phyloP scores from a whole-genome alignment of 2,797 vertebrate species.

The Sebastes nivosus region DNA sequence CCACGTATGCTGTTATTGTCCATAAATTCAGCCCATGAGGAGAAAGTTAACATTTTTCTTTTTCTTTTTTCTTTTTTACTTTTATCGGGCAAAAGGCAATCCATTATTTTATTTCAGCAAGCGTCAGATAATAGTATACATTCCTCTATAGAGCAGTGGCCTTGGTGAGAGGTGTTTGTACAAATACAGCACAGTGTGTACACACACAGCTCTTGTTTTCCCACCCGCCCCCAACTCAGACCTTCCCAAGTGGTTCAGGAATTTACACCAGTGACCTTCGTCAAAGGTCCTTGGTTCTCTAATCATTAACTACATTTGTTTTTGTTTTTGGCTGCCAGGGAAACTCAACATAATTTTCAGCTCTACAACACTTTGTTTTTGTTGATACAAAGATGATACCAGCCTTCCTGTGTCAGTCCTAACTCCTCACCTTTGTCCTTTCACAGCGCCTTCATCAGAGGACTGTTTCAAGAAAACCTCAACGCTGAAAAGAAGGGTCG shows the following conservation, averaged over 20 bases:
- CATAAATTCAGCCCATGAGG: background rate
- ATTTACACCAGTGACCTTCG: constrained; percentile 51
- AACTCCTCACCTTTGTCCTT: constrained; percentile 24
- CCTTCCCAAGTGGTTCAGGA: constrained; percentile 47
- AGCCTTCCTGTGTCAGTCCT: background rate
- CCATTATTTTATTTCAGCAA: background rate
- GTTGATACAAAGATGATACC: background rate
- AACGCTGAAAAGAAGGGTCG: constrained; percentile 97
- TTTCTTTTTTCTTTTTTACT: background rate
- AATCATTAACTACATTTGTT: constrained; percentile 58
- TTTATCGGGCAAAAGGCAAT: background rate
- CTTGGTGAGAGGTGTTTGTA: constrained; percentile 9
- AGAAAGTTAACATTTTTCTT: background rate
- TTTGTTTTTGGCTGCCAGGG: constrained; percentile 22
- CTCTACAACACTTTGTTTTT: background rate
- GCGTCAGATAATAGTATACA: background rate
- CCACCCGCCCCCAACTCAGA: constrained; percentile 6
- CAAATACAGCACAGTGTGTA: background rate
- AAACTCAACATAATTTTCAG: constrained; percentile 10
- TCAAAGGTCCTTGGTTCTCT: constrained; percentile 43
- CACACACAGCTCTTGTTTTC: constrained; percentile 19
- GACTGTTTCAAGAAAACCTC: constrained; percentile 94
- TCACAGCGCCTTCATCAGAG: constrained; percentile 92
- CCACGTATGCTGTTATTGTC: background rate
- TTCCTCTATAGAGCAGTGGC: background rate